Conservation (phyloP, 2,113 vertebrate species). For the Ia io region DNA sequence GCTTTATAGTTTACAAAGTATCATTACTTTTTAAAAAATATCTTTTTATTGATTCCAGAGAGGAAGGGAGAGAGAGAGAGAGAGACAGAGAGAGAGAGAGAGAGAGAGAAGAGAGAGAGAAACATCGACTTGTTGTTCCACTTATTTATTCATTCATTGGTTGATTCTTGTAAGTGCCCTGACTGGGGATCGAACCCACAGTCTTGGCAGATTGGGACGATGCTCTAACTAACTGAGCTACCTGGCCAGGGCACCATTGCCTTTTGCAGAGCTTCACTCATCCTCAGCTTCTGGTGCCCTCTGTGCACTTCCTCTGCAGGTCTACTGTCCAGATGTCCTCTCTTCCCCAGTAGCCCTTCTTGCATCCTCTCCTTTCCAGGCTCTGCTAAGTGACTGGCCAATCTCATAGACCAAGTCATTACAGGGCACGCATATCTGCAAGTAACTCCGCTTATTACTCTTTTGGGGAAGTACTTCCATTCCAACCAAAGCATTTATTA, state of each 20-base stretch:
- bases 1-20: background rate
- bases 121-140: background rate
- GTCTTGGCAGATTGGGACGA: background rate
- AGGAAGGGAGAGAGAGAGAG: no score
- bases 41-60: no score
- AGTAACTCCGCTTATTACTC: background rate
- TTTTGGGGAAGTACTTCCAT: constrained; percentile 4
- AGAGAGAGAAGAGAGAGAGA: background rate
- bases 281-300: background rate
- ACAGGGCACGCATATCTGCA: background rate
- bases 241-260: background rate
- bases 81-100: no score
- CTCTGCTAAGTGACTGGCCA: background rate
- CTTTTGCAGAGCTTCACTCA: background rate
- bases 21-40: background rate
- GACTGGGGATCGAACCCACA: background rate
- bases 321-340: background rate
- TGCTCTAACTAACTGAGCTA: background rate
- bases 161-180: background rate
- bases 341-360: background rate
- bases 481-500: constrained; percentile 30
- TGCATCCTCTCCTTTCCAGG: background rate
- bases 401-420: background rate
- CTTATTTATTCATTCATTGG: background rate
- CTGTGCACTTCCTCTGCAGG: background rate